phyloP scores from a whole-genome alignment of 2,888 invertebrate species.

The Eustalomyia histrio region DNA sequence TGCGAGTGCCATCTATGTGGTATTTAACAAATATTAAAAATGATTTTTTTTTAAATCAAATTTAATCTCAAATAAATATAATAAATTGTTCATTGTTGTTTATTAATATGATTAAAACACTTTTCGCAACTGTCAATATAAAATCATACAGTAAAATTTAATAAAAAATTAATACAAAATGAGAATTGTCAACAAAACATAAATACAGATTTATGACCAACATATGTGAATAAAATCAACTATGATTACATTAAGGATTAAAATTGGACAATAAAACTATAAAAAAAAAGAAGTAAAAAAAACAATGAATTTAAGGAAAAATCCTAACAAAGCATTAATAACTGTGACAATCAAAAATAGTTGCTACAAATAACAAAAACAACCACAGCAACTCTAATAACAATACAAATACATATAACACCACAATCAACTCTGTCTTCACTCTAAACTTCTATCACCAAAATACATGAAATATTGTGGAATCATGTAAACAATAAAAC shows the following conservation, averaged over 20 bases:
- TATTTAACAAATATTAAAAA: no score
- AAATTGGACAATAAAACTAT: constrained; percentile 42
- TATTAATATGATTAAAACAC: no score
- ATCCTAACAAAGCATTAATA: constrained; percentile 49
- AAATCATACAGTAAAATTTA: no score
- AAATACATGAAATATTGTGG: constrained; percentile 55
- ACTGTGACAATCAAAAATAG: constrained; percentile 29
- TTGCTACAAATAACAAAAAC: not conserved
- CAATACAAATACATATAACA: constrained; percentile 11
- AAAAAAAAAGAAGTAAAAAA: constrained; percentile 15
- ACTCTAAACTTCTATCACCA: constrained; percentile 27
- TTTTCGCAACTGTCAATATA: no score
- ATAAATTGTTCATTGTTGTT: no score
- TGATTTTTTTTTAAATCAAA: no score
- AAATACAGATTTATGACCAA: constrained; percentile 59
- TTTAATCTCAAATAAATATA: no score
- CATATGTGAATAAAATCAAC: constrained; percentile 59
- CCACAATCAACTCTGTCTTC: constrained; percentile 29
- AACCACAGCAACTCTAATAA: not conserved
- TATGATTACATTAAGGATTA: constrained; percentile 67
- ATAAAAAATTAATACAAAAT: no score
- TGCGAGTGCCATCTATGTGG: no score
- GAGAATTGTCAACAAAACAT: not conserved
- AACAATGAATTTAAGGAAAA: constrained; percentile 21
- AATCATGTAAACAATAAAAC: constrained; percentile 55